Base-by-base conservation (phyloP, 2,888 invertebrate species). In the Epinotia demarniana region DNA sequence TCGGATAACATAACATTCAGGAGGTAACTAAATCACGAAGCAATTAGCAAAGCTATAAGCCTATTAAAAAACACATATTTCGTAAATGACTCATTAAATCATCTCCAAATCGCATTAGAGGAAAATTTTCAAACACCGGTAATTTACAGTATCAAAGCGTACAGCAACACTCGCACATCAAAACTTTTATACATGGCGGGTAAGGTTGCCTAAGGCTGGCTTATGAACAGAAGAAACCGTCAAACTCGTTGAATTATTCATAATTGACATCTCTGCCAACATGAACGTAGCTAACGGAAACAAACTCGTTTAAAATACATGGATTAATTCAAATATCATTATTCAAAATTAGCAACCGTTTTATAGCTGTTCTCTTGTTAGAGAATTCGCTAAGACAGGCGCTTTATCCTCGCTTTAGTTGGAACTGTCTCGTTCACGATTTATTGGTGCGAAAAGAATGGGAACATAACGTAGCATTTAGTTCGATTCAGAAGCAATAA, bases 261-360 rank as follows among this genome's bases (percentile, higher is more conserved):
- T 57, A 53, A 57, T 49, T 19, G 16, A n/a, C 9, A 66, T 66
- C 53, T 11, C 64, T 23, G 61, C n/a, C 27, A 39, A 5, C 61
- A 49, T 49, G 13, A 66, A 33, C 8, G 13, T 68, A 39, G 13
- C 46, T 33, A 8, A 61, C 16, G 33, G 49, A 57, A 68, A 68
- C 57, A 27, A 57, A 33, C 57, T 43, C 39, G 39, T 18, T 55
- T 68, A 39, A 39, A 39, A 57, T 55, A 33, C 33, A 33, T n/a
- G 67, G 16, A 68, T 57, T 53, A 57, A 46, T 69, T 46, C 16
- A 46, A 46, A 46, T 46, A 11, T 9, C 23, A 27, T 49, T 46
- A 61, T 70, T 70, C 49, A 53, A 53, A 70, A 70, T 61, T 61
- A 70, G 33, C 27, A 23, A 16, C 46, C n/a, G 43, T 60, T 69